phyloP scores from a whole-genome alignment of 2,797 vertebrate genomes.

The Acanthurus leucopareius region DNA sequence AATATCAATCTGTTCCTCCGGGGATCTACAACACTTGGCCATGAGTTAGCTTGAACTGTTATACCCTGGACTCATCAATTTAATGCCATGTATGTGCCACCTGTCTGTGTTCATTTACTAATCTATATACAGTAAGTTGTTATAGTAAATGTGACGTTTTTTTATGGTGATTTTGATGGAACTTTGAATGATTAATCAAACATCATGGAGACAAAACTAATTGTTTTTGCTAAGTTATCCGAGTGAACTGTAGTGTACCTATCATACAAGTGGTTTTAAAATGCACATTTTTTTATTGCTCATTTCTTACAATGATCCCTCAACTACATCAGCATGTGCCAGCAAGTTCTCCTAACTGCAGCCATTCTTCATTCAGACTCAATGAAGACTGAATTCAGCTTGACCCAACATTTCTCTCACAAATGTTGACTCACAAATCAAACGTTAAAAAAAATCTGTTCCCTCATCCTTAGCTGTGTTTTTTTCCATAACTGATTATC shows the following conservation, averaged over 20 bases:
- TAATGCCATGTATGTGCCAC: not conserved
- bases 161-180: slow-evolving; percentile 21
- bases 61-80: not conserved
- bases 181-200: not conserved
- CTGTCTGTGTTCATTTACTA: not conserved
- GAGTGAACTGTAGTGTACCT: not conserved
- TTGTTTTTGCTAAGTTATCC: too few species aligned
- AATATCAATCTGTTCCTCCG: not conserved
- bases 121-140: not conserved
- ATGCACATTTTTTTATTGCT: not conserved
- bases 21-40: not conserved
- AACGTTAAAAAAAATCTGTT: not conserved
- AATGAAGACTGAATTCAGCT: too few species aligned
- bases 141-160: not conserved
- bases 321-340: slow-evolving; percentile 12
- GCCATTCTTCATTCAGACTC: slow-evolving; percentile 7
- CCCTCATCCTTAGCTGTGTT: not conserved
- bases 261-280: not conserved
- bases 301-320: not conserved
- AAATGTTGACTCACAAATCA: not conserved
- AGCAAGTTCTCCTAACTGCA: slow-evolving; percentile 12
- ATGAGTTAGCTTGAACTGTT: not conserved
- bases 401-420: not conserved
- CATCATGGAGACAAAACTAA: not conserved
- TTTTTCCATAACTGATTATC: slow-evolving; percentile 16